Evolutionary conservation across 2,113 vertebrate genomes (phyloP), one percentile per base, ranked within the genome.

Genomic region (Macquaria ambigua): DNA sequence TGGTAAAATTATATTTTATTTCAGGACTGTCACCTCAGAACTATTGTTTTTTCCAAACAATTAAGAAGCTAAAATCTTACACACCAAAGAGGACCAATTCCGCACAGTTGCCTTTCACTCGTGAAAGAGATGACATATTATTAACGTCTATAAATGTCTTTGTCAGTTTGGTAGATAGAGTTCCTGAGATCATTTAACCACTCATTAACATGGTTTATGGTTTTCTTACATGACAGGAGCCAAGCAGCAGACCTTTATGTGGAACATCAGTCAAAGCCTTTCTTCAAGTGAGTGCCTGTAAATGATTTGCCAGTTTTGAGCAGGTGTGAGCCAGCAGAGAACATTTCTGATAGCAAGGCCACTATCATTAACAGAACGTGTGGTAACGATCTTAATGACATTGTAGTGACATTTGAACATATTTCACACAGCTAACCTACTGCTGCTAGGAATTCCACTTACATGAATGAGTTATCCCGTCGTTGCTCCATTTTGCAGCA

Each of bases 251-350:
- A 99, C 95, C 97, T 99, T 93, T 96, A 98, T 9, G 81, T 86
- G 77, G 97, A 99, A 78, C 96, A 99, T 94, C 98, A 96, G 56
- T 94, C 97, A 90, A 99, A 95, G 90, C 96, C 97, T 58, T 97
- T 96, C 94, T 98, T 96, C 91, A 98, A 96, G 98, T 98, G 96
- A 90, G 97, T 97, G 84, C 25, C 85, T 68, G 53, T 94, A 53
- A 95, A 95, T 94, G 79, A 95, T 93, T 94, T 68, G 86, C 89
- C 79, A 77, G 52, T 58, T 80, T 48, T 77, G 43, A 85, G 74
- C 78, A n/a, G 43, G 66, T 77, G n/a, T 58, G 52, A 77, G 41
- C 58, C 15, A 16, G 37, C 70, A 46, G 25, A 82, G 28, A 41
- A 68, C 6, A 18, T 83, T 89, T 88, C 14, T 74, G 28, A 28